These are phyloP conservation scores for Drosophila neoperkinsi DNA, from an alignment of 2,888 invertebrate genomes.

Conservation along the genomic window DNA sequence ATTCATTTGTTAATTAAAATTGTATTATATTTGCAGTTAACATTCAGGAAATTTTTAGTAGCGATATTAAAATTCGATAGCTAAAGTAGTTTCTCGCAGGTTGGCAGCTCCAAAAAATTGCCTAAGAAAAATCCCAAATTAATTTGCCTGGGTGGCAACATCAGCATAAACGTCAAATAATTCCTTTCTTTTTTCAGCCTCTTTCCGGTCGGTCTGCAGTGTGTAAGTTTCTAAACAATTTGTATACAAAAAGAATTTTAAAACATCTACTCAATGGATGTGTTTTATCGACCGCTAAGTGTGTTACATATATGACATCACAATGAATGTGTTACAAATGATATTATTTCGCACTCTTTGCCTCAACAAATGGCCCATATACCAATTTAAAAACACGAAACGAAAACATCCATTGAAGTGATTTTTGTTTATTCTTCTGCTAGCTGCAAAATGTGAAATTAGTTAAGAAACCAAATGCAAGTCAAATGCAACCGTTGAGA, in stretches of 20 bases:
- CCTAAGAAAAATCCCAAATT: not conserved
- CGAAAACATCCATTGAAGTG: slow-evolving; percentile 3
- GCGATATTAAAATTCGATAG: not conserved
- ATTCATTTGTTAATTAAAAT: not conserved
- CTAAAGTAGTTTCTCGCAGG: not conserved
- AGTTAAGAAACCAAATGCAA: slow-evolving; percentile 1
- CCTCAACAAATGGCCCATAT: not conserved
- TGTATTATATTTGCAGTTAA: not conserved
- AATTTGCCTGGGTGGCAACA: slow-evolving; percentile 52
- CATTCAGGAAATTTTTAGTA: not conserved
- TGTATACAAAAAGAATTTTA: slow-evolving; percentile 65
- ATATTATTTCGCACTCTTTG: slow-evolving; percentile 27
- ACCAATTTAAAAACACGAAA: not conserved
- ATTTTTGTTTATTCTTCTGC: slow-evolving; percentile 44
- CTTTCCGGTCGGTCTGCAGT: slow-evolving; percentile 84
- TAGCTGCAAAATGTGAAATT: slow-evolving; percentile 3
- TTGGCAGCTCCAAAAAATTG: slow-evolving; percentile 29
- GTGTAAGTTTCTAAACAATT: slow-evolving; percentile 81
- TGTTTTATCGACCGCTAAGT: slow-evolving; percentile 15
- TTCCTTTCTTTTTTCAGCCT: slow-evolving; percentile 81
- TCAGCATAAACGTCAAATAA: slow-evolving; percentile 75
- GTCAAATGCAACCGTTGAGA: not conserved
- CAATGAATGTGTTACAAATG: not conserved
- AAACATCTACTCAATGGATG: slow-evolving; percentile 76
- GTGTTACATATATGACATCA: slow-evolving; percentile 18